These are phyloP conservation scores for Nemotelus pantherinus DNA, from an alignment of 2,888 invertebrate species.

Conservation along the genomic window DNA sequence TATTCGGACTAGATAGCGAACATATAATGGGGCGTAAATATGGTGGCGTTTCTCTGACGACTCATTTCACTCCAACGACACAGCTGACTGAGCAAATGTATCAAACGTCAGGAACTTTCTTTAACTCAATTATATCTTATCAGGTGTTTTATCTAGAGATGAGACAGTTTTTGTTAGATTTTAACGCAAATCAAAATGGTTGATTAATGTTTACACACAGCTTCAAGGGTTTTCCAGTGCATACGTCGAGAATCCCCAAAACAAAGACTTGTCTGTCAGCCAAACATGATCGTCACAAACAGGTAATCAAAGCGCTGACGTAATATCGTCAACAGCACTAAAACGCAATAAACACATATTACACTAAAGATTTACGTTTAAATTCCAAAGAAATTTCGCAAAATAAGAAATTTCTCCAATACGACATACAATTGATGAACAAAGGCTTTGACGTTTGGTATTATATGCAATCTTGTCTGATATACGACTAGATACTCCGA, in stretches of 20 bases:
- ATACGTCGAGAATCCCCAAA: neutral
- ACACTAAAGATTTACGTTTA: no score
- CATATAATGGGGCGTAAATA: slow-evolving; percentile 18
- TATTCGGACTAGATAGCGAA: neutral
- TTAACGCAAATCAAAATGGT: no score
- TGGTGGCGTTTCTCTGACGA: neutral
- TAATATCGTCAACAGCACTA: slow-evolving; percentile 28
- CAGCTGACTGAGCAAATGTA: neutral
- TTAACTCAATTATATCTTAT: no score
- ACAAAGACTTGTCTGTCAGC: slow-evolving; percentile 19
- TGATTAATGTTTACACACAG: neutral
- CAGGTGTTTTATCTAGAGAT: no score
- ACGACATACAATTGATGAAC: neutral
- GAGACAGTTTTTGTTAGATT: no score
- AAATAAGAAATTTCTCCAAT: neutral
- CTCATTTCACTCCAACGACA: neutral
- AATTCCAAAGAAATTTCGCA: no score
- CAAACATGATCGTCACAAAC: slow-evolving; percentile 14
- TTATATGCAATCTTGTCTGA: neutral
- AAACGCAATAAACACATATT: slow-evolving; percentile 21
- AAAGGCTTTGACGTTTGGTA: slow-evolving; percentile 41
- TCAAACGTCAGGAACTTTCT: no score
- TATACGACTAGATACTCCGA: neutral
- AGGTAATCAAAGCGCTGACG: slow-evolving; percentile 27
- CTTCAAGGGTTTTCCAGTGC: no score